Evolutionary conservation across 2,888 invertebrate genomes (phyloP).

Genomic region (Drosophila percnosoma): DNA sequence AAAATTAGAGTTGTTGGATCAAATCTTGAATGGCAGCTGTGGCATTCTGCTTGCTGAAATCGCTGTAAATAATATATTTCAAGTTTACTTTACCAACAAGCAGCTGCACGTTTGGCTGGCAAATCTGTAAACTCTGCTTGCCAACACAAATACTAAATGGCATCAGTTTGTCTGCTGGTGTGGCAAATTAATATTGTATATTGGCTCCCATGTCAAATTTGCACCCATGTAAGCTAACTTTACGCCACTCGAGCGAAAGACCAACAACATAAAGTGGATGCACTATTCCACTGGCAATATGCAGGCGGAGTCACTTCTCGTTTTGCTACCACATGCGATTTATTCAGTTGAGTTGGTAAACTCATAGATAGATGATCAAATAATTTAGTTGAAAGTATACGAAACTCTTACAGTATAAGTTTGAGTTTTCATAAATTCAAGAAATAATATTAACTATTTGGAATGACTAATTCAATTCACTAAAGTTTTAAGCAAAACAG

Average conservation of each 20-base stretch:
- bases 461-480: neutral
- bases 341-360: neutral
- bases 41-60: slow-evolving; percentile 52
- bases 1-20: slow-evolving; percentile 18
- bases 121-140: slow-evolving; percentile 8
- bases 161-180: slow-evolving; percentile 34
- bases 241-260: slow-evolving; percentile 7
- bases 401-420: neutral
- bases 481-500: too few species aligned
- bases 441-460: neutral
- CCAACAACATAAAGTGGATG: neutral
- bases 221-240: slow-evolving; percentile 28
- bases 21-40: slow-evolving; percentile 33
- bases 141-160: slow-evolving; percentile 14
- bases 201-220: slow-evolving; percentile 59
- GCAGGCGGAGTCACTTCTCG: slow-evolving; percentile 13
- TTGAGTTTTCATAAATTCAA: neutral
- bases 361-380: neutral
- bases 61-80: slow-evolving; percentile 75
- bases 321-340: slow-evolving; percentile 6
- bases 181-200: slow-evolving; percentile 60
- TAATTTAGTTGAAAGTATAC: neutral
- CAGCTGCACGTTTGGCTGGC: slow-evolving; percentile 21
- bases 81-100: slow-evolving; percentile 59
- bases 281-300: slow-evolving; percentile 2